These are phyloP conservation scores for Neodiprion pinetum DNA, from an alignment of 1,140 invertebrate species.

Conservation along the genomic window DNA sequence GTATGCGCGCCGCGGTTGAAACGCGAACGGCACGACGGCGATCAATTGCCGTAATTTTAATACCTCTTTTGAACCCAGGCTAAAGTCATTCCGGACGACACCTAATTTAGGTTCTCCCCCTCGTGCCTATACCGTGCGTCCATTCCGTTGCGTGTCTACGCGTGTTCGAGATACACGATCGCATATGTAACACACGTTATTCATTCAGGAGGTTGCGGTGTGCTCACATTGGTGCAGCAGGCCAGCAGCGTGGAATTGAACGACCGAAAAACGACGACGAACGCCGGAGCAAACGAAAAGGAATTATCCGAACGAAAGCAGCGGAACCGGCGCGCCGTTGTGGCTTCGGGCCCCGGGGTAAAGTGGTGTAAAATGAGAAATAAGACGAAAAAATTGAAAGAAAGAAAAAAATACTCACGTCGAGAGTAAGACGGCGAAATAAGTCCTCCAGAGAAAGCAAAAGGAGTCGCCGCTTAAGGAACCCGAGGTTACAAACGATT, in stretches of 20 bases:
- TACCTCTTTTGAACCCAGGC: too few species aligned
- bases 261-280: not conserved
- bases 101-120: too few species aligned
- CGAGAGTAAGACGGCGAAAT: not conserved
- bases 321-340: not conserved
- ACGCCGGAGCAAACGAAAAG: not conserved
- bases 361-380: conserved; percentile 10
- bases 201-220: too few species aligned
- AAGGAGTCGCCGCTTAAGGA: conserved; percentile 18
- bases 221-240: too few species aligned
- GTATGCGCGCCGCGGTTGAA: too few species aligned
- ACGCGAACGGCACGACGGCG: too few species aligned
- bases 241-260: not conserved
- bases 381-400: conserved; percentile 18
- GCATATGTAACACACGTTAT: too few species aligned
- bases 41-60: too few species aligned
- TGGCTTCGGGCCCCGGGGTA: conserved; percentile 8
- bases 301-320: conserved; percentile 2
- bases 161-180: too few species aligned
- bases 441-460: not conserved
- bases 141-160: too few species aligned
- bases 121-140: too few species aligned
- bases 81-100: too few species aligned
- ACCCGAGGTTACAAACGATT: conserved; percentile 49
- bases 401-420: not conserved